Percentiles rank a stretch among this genome's conserved stretches.
These are phyloP conservation scores for Lithodes maja DNA, from an alignment of 2,888 invertebrate genomes.

Conservation along the genomic window DNA sequence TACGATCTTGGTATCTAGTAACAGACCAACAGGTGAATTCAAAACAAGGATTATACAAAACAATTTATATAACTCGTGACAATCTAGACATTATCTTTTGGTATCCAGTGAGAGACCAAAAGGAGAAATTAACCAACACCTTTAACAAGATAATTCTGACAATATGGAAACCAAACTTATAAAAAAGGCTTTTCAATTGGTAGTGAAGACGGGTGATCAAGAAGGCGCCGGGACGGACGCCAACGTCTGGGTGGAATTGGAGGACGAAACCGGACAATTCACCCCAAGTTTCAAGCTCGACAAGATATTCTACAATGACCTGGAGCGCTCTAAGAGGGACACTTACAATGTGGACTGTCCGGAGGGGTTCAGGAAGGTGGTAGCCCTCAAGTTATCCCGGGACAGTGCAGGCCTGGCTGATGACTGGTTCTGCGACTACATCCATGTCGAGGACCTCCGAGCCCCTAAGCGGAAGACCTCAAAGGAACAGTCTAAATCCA, in stretches of 20 bases:
- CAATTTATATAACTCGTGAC: no score
- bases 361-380: conserved; percentile 60
- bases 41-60: no score
- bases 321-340: conserved; percentile 74
- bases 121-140: no score
- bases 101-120: no score
- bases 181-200: conserved; percentile 71
- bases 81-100: no score
- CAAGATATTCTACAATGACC: conserved; percentile 73
- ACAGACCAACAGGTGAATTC: no score
- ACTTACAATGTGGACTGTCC: conserved; percentile 72
- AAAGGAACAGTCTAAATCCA: conserved; percentile 20
- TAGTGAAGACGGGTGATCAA: conserved; percentile 76
- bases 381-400: conserved; percentile 74
- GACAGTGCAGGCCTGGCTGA: conserved; percentile 74
- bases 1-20: no score
- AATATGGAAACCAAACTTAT: neutral
- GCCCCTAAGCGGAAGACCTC: conserved; percentile 36
- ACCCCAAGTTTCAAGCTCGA: conserved; percentile 74
- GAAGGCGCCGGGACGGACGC: conserved; percentile 75
- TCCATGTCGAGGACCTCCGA: conserved; percentile 72
- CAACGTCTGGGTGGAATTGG: conserved; percentile 74
- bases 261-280: conserved; percentile 73
- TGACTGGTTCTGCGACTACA: conserved; percentile 74
- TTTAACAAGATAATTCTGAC: no score